A percentile compares a stretch with the other conserved stretches of the same genome.
Conservation (phyloP, 2,797 vertebrate genomes). For the Phylloscopus collybita region DNA sequence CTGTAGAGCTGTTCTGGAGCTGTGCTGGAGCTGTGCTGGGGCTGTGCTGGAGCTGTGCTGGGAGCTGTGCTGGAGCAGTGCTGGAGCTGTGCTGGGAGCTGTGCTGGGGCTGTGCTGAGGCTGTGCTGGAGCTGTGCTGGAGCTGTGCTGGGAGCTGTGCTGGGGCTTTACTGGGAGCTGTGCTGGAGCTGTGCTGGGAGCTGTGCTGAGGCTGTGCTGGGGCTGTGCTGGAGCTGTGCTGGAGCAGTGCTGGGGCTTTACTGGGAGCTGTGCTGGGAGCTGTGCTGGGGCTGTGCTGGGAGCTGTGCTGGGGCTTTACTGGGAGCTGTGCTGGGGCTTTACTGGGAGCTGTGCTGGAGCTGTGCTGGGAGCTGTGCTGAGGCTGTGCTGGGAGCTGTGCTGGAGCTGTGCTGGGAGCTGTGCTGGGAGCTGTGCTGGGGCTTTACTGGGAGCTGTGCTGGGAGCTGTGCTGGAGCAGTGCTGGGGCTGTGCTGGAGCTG, state of each 20-base stretch:
- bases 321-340: too few relatives aligned
- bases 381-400: too few relatives aligned
- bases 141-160: neutral
- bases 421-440: neutral
- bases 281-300: neutral
- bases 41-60: neutral
- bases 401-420: too few relatives aligned
- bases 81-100: neutral
- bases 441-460: too few relatives aligned
- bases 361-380: neutral
- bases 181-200: neutral
- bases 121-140: too few relatives aligned
- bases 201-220: too few relatives aligned
- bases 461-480: too few relatives aligned
- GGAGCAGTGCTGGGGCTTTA: too few relatives aligned
- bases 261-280: too few relatives aligned
- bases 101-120: neutral
- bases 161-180: neutral
- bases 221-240: neutral
- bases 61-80: too few relatives aligned
- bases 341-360: neutral
- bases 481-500: too few relatives aligned
- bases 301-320: neutral
- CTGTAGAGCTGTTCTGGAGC: neutral
- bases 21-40: neutral